Evolutionary conservation across 2,797 vertebrate genomes (phyloP).

Genomic region (Oceanodroma leucorhoa): DNA sequence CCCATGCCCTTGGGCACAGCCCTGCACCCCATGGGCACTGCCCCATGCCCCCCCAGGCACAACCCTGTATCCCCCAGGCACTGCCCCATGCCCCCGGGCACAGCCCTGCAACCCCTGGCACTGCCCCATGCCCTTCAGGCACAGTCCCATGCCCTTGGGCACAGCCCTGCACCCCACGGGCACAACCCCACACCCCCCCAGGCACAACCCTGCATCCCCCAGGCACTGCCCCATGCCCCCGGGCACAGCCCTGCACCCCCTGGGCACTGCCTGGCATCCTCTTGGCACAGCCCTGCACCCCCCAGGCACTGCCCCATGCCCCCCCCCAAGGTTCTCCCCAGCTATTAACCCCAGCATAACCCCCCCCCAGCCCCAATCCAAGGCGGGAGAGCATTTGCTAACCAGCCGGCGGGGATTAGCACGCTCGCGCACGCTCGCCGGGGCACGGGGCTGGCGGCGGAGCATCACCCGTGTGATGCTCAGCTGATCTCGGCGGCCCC

Average conservation of each 20-base stretch:
- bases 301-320: background rate
- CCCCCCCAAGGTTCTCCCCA: background rate
- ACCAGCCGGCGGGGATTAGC: background rate
- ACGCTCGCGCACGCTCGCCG: accelerated
- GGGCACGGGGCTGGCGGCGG: background rate
- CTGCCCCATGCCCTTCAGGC: too few relatives aligned
- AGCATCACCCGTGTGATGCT: conserved; percentile 67
- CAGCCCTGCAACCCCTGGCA: accelerated
- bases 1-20: background rate
- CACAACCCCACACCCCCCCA: background rate
- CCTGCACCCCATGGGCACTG: background rate
- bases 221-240: background rate
- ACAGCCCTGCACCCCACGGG: accelerated
- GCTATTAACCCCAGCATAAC: background rate
- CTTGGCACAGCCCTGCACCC: too few relatives aligned
- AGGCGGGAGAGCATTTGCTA: conserved; percentile 51
- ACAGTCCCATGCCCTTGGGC: too few relatives aligned
- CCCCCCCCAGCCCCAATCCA: conserved; percentile 56
- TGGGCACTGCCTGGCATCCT: background rate
- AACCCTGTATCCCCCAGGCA: accelerated
- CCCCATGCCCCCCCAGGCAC: background rate
- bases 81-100: too few relatives aligned
- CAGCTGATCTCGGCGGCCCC: conserved; percentile 74
- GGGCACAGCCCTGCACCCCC: background rate
- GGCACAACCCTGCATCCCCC: too few relatives aligned